phyloP scores from a whole-genome alignment of 2,888 invertebrate genomes.

The Acanthosepion lycidas region DNA sequence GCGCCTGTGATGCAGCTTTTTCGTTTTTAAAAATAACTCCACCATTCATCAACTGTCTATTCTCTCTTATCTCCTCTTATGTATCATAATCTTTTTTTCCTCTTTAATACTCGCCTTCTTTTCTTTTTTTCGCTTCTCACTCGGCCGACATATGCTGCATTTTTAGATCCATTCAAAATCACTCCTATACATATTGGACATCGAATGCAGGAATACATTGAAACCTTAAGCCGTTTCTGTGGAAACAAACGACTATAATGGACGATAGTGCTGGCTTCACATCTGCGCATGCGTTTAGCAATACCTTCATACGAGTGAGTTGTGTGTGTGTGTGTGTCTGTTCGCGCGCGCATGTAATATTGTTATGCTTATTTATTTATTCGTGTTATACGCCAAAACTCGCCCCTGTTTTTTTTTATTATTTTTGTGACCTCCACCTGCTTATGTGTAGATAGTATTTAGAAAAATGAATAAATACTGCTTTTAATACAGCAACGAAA shows the following conservation, averaged over 20 bases:
- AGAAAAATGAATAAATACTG: too few species aligned
- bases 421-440: too few species aligned
- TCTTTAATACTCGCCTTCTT: not conserved
- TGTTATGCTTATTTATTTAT: too few species aligned
- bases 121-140: not conserved
- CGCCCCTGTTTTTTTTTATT: too few species aligned
- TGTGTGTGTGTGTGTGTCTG: not conserved
- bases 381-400: too few species aligned
- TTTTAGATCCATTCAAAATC: not conserved
- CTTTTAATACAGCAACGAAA: too few species aligned
- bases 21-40: too few species aligned
- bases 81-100: not conserved
- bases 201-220: not conserved
- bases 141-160: not conserved
- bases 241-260: not conserved
- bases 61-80: not conserved
- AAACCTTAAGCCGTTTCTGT: not conserved
- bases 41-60: not conserved
- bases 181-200: not conserved
- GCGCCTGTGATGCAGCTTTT: too few species aligned
- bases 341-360: too few species aligned
- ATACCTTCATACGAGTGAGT: not conserved
- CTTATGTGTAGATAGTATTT: too few species aligned
- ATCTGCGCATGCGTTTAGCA: not conserved
- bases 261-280: not conserved